Evolutionary conservation across 2,797 vertebrate species (phyloP), one percentile per base, ranked within the genome.

Genomic region (Melanotaenia parkinsoni): DNA sequence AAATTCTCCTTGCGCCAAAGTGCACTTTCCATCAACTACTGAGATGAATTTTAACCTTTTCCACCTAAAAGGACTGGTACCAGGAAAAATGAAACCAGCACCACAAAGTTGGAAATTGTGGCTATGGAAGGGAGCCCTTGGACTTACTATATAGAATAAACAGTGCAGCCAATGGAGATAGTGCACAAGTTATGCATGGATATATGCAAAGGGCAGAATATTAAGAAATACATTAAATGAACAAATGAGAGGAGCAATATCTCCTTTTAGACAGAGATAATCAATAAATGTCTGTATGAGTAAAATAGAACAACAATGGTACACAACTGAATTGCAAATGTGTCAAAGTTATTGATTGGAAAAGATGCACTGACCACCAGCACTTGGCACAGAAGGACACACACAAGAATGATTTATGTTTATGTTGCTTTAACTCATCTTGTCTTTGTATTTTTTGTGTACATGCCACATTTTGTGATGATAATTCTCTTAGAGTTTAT

Each of bases 361-460:
- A 58, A 58, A 54, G 14, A 61, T 10, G 26, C 3, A 47, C 28
- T 0, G 20, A 26, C 50, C n/a, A 57, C 22, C 40, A 57, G 43
- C 35, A 4, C n/a, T 20, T 53, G 14, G 53, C 13, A 28, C 53
- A 54, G 26, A 58, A 47, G 3, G 9, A 24, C 18, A 3, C 16
- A 22, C 35, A 3, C 14, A 3, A 50, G 50, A 26, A 59, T 22
- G 13, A 57, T 57, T 22, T 61, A 11, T 16, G 1, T 38, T 51
- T 37, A 22, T 56, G 20, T 43, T 40, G n/a, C 54, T 70, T 68
- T 20, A 57, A 20, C 28, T 61, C 0, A 18, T 75, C 50, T 33
- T 24, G n/a, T 70, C 20, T 67, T 72, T 32, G 38, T 7, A 43
- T 71, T 59, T 58, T 8, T 76, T 58, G 7, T 63, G 43, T 40